These are phyloP conservation scores for Morone chrysops DNA, from an alignment of 2,113 vertebrate genomes.

Conservation along the genomic window DNA sequence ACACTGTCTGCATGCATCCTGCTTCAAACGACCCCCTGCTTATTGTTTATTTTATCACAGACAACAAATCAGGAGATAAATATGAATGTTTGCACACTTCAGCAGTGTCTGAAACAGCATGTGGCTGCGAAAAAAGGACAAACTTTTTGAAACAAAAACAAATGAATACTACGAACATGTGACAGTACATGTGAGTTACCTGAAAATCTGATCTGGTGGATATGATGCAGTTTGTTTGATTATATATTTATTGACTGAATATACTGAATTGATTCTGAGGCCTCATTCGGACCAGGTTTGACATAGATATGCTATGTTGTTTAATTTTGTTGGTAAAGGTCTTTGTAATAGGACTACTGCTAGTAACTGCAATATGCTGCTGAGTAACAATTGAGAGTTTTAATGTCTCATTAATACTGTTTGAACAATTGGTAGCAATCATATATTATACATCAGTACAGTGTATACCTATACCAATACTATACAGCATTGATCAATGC, in stretches of 20 bases:
- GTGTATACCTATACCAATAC: too few relatives aligned
- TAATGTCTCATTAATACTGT: not conserved
- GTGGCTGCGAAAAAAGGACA: slow-evolving; percentile 9
- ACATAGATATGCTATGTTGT: not conserved
- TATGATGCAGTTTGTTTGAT: not conserved
- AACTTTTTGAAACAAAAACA: slow-evolving; percentile 25
- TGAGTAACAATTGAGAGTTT: not conserved
- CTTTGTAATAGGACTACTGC: not conserved
- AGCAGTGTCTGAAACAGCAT: slow-evolving; percentile 22
- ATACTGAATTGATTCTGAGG: too few relatives aligned
- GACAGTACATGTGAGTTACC: not conserved
- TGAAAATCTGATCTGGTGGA: not conserved
- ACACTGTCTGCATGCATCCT: slow-evolving; percentile 2
- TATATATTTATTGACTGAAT: slow-evolving; percentile 1
- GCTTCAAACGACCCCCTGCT: slow-evolving; percentile 47
- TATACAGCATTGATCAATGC: not conserved
- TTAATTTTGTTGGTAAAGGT: not conserved
- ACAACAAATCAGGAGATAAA: slow-evolving; percentile 45
- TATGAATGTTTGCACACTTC: slow-evolving; percentile 32
- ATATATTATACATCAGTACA: too few relatives aligned
- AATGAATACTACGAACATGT: slow-evolving; percentile 29
- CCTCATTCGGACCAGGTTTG: not conserved
- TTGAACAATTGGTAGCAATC: not conserved
- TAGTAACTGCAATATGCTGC: not conserved
- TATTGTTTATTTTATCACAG: slow-evolving; percentile 48